Evolutionary conservation across 2,797 vertebrate genomes (phyloP).

Genomic region (Gambelia wislizenii): DNA sequence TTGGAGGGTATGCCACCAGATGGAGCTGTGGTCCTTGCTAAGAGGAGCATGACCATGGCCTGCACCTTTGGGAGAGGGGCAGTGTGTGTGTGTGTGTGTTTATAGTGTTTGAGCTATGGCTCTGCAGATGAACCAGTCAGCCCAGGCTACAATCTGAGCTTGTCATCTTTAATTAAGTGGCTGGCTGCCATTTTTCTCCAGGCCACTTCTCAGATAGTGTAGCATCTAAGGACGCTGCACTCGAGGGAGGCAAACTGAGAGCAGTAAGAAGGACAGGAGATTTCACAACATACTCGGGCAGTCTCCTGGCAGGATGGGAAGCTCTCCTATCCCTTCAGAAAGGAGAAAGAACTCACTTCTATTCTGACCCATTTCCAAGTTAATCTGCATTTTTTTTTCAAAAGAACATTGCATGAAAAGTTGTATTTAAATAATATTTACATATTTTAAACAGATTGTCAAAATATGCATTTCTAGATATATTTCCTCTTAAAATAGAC

Average conservation of each 20-base stretch:
- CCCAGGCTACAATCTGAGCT: not conserved
- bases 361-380: not conserved
- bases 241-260: not conserved
- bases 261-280: not conserved
- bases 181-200: not conserved
- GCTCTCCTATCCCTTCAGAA: not conserved
- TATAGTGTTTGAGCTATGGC: not conserved
- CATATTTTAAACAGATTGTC: not conserved
- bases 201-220: not conserved
- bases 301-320: not conserved
- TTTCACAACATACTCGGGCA: not conserved
- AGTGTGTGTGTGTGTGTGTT: not conserved
- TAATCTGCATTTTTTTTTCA: not conserved
- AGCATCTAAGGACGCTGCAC: not conserved
- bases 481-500: not conserved
- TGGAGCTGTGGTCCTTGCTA: not conserved
- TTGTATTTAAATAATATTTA: not conserved
- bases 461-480: constrained; percentile 2
- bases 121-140: not conserved
- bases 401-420: not conserved
- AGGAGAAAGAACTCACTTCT: not conserved
- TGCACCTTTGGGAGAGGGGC: not conserved
- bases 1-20: not conserved
- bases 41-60: not conserved
- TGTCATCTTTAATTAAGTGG: not conserved